Conservation (phyloP, 2,113 vertebrate species). For the Lepisosteus oculatus region DNA sequence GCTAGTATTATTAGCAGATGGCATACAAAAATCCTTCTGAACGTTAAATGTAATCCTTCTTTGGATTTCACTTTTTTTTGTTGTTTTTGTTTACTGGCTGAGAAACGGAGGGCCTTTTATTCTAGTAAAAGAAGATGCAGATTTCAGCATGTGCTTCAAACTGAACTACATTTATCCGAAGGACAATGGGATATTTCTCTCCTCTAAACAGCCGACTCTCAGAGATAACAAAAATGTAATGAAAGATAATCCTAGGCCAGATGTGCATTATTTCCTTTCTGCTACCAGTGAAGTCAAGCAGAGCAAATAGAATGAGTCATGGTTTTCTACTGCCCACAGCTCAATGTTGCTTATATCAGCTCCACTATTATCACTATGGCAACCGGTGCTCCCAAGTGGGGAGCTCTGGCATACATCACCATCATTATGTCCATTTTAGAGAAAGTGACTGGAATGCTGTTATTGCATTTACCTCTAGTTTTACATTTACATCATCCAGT, state of each 20-base stretch:
- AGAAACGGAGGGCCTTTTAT: too few species aligned
- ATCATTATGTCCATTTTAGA: slow-evolving; percentile 33
- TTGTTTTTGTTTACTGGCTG: too few species aligned
- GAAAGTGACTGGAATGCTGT: slow-evolving; percentile 8
- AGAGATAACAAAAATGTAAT: slow-evolving; percentile 29
- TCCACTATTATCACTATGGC: slow-evolving; percentile 35
- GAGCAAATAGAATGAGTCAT: slow-evolving; percentile 50
- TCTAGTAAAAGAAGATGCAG: not conserved
- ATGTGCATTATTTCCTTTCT: slow-evolving; percentile 32
- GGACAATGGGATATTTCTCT: not conserved
- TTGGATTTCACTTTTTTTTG: too few species aligned
- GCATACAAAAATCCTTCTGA: too few species aligned
- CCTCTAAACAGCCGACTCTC: slow-evolving; percentile 3
- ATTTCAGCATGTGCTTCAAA: slow-evolving; percentile 13
- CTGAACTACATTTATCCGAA: slow-evolving; percentile 27
- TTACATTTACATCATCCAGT: too few species aligned
- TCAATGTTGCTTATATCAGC: slow-evolving; percentile 22
- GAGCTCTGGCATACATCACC: slow-evolving; percentile 45
- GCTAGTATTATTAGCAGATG: too few species aligned
- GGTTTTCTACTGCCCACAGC: slow-evolving; percentile 26
- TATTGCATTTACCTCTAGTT: too few species aligned
- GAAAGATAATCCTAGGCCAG: slow-evolving; percentile 31
- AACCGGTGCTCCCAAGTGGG: slow-evolving; percentile 39
- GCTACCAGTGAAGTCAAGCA: slow-evolving; percentile 35
- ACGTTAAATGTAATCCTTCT: too few species aligned